Percentiles rank a stretch among this genome's conserved stretches.
Conservation (phyloP, 2,888 invertebrate species). For the Cantharis rustica region DNA sequence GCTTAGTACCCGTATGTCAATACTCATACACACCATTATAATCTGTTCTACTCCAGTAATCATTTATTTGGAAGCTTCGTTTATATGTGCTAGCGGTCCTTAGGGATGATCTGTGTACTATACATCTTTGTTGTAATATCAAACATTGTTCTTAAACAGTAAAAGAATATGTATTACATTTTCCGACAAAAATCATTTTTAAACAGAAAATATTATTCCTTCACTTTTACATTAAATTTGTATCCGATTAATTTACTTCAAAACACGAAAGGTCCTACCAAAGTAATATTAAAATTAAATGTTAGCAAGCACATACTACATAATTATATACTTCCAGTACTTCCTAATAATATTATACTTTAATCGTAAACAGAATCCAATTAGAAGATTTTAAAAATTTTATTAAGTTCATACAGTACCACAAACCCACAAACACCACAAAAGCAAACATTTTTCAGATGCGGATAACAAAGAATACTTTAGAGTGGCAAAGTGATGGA, state of each 20-base stretch:
- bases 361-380: no score
- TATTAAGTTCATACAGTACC: no score
- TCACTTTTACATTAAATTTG: not conserved
- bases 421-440: no score
- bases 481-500: no score
- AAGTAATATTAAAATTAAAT: not conserved
- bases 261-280: not conserved
- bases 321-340: no score
- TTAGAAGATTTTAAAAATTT: no score
- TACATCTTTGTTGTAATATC: not conserved
- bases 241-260: not conserved
- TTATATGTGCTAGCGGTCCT: slow-evolving; percentile 15
- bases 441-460: no score
- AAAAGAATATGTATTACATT: not conserved
- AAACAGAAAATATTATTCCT: not conserved
- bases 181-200: not conserved
- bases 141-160: not conserved
- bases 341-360: no score
- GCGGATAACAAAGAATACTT: no score
- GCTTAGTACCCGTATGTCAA: slow-evolving; percentile 32
- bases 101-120: not conserved
- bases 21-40: slow-evolving; percentile 31
- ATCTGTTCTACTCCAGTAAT: slow-evolving; percentile 32
- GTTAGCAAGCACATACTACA: no score
- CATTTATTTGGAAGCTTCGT: slow-evolving; percentile 27